These are phyloP conservation scores for Neotragus moschatus DNA, from an alignment of 2,113 vertebrate genomes.

Conservation along the genomic window DNA sequence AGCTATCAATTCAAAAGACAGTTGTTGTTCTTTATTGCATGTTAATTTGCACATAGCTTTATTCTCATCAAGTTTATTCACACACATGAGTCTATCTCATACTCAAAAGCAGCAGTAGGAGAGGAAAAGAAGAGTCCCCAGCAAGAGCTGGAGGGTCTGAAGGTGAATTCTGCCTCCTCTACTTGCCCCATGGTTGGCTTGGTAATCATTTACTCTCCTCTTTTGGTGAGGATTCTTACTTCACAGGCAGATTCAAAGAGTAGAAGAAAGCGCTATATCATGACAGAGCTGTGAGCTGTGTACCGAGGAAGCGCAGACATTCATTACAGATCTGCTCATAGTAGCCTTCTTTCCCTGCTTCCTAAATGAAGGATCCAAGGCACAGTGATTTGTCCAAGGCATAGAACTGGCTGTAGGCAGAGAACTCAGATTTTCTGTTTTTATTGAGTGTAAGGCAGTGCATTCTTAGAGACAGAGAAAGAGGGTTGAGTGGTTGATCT, in stretches of 20 bases:
- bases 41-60: background rate
- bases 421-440: conserved; percentile 1
- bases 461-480: background rate
- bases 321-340: background rate
- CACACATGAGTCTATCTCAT: background rate
- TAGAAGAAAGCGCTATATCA: background rate
- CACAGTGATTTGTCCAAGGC: background rate
- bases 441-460: background rate
- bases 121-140: background rate
- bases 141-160: background rate
- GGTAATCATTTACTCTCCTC: background rate
- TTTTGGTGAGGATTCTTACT: background rate
- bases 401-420: background rate
- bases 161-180: background rate
- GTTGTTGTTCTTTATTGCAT: background rate
- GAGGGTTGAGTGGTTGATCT: background rate
- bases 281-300: background rate
- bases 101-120: background rate
- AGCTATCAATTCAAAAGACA: background rate
- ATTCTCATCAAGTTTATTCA: background rate
- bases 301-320: background rate
- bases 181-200: background rate
- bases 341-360: background rate
- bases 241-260: background rate
- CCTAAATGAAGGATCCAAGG: background rate